These are phyloP conservation scores for Alcis repandata DNA, from an alignment of 2,888 invertebrate species.

Conservation along the genomic window DNA sequence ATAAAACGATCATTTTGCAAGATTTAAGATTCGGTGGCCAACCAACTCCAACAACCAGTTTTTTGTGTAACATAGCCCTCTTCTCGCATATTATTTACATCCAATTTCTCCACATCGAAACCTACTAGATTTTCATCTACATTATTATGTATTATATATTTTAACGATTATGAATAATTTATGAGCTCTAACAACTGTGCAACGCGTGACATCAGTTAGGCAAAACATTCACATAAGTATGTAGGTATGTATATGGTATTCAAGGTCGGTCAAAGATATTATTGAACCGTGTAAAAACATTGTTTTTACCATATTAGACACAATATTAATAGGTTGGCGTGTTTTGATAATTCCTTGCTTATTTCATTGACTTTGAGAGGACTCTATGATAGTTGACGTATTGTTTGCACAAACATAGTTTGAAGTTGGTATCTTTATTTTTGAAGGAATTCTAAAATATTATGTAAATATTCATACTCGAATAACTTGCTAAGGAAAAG, in stretches of 20 bases:
- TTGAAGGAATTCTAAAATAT: too few species aligned
- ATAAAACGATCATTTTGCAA: background rate
- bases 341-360: slow-evolving; percentile 22
- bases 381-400: slow-evolving; percentile 6
- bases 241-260: slow-evolving; percentile 23
- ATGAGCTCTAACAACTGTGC: slow-evolving; percentile 33
- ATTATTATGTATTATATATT: slow-evolving; percentile 17
- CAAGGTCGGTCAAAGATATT: slow-evolving; percentile 43
- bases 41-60: background rate
- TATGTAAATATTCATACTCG: too few species aligned
- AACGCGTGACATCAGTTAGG: slow-evolving; percentile 38
- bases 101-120: slow-evolving; percentile 19
- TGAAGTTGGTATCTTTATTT: background rate
- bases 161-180: slow-evolving; percentile 35
- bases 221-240: slow-evolving; percentile 20
- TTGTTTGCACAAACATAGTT: background rate
- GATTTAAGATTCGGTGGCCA: background rate
- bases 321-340: slow-evolving; percentile 22
- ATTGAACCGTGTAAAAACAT: slow-evolving; percentile 29
- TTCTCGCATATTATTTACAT: slow-evolving; percentile 13
- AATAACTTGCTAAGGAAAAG: too few species aligned
- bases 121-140: slow-evolving; percentile 26
- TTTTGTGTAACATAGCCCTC: slow-evolving; percentile 11
- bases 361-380: slow-evolving; percentile 10
- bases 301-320: slow-evolving; percentile 31